Conservation (phyloP, 2,797 vertebrate genomes). For the Atherinosoma microstoma region DNA sequence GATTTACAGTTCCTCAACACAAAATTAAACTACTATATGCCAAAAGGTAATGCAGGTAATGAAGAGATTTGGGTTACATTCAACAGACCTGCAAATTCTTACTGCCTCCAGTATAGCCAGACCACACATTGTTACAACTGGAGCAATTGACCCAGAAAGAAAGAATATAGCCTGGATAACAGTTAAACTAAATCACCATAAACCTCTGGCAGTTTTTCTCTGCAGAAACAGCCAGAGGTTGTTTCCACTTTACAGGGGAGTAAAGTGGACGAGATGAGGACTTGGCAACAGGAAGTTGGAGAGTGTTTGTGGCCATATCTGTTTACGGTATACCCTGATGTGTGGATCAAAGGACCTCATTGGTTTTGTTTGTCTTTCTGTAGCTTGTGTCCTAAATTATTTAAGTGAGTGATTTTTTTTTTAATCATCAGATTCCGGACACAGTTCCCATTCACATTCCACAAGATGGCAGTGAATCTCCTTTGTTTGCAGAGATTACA, state of each 20-base stretch:
- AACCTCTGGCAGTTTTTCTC: not conserved
- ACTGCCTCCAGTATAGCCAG: not conserved
- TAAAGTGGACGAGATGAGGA: not conserved
- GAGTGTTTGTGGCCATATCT: not conserved
- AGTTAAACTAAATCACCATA: not conserved
- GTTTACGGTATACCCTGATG: not conserved
- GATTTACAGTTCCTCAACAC: not conserved
- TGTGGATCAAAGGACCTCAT: not conserved
- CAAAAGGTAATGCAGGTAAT: too few species aligned
- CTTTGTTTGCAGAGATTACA: slow-evolving; percentile 29
- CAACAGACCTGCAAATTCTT: not conserved
- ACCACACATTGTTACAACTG: not conserved
- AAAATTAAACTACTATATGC: too few species aligned
- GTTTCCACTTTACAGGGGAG: not conserved
- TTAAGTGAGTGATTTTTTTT: not conserved
- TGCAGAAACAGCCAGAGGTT: not conserved
- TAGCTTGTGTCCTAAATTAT: not conserved
- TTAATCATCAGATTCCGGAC: slow-evolving; percentile 4
- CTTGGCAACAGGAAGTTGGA: not conserved
- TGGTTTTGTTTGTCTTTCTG: not conserved
- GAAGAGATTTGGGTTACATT: not conserved
- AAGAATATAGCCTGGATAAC: not conserved
- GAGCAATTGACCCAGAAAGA: not conserved
- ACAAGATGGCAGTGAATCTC: slow-evolving; percentile 79
- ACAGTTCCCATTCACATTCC: slow-evolving; percentile 26